These are phyloP conservation scores for Machimus atricapillus DNA, from an alignment of 2,888 invertebrate species.

Conservation along the genomic window DNA sequence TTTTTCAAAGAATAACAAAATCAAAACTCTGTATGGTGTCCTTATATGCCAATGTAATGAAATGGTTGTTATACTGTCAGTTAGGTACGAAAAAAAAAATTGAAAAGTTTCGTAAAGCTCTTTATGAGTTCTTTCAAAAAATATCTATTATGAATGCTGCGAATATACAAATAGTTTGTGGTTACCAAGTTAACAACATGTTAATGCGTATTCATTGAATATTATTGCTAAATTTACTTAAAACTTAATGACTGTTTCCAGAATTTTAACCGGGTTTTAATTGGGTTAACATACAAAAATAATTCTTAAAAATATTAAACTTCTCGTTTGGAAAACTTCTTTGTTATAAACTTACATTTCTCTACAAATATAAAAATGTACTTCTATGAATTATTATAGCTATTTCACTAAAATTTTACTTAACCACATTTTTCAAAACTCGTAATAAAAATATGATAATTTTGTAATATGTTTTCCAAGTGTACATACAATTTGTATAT, in stretches of 20 bases:
- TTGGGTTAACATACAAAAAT: constrained; percentile 14
- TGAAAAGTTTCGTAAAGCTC: background rate
- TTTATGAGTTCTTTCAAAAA: background rate
- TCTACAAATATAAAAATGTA: constrained; percentile 37
- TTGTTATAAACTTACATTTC: constrained; percentile 13
- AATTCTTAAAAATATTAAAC: constrained; percentile 21
- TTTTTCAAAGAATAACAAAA: no score
- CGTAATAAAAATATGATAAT: background rate
- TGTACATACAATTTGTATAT: background rate
- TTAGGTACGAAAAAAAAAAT: background rate
- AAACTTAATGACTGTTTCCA: background rate
- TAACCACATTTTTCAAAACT: background rate
- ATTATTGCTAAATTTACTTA: background rate
- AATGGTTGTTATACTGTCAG: no score
- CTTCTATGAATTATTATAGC: background rate
- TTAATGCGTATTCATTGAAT: background rate
- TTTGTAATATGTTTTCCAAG: background rate
- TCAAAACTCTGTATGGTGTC: no score
- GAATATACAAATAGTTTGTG: background rate
- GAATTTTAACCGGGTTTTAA: background rate
- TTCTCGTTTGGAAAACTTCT: constrained; percentile 17
- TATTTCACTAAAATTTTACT: constrained; percentile 24
- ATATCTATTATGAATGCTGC: background rate
- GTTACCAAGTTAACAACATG: background rate
- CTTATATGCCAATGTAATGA: no score